Base-by-base conservation (phyloP, 2,113 vertebrate genomes). In the Odocoileus hemionus region DNA sequence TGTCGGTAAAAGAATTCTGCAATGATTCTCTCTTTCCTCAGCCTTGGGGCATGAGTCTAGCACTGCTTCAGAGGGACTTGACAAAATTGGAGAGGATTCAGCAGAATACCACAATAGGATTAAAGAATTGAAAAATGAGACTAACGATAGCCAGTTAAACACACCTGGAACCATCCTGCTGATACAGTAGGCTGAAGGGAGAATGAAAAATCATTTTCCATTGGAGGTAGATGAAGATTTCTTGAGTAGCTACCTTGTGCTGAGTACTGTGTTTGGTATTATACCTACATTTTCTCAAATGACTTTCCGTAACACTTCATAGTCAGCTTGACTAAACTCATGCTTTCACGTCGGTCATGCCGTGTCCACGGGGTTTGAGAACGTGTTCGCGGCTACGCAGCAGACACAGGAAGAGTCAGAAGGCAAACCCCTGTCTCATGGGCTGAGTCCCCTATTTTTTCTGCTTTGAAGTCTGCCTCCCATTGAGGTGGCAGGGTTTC, bases 41-140 rank as follows among this genome's bases (percentile, higher is more conserved):
- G 39, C 23, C 64, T 83, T 93, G 30, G 13, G 33, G 54, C 17
- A 0, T 57, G 61, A 76, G 55, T 85, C 57, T 52, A 64, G 57
- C 57, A 86, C 55, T 5, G 4, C 55, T 61, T 52, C 36, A 61
- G 52, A 89, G 70, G 10, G 64, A 61, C 61, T 55, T 67, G 78
- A 89, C 45, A 89, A 89, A 89, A 60, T 25, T 67, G 67, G 19
- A 70, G 33, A 45, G 80, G 52, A 90, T 61, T 93, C 64, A 91
- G 39, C 64, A 91, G 52, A 85, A 50, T 16, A 19, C 52, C 45
- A 39, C 39, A 84, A 26, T 17, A 91, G 60, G 79, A 89, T 86
- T 67, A 89, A 89, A 82, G 55, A 67, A 50, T 36, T 83, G 55
- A 47, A 93, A 94, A 97, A 45, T 9, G 33, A 92, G 36, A 30